Evolutionary conservation across 2,888 invertebrate species (phyloP).

Genomic region (Metallyticus violacea): DNA sequence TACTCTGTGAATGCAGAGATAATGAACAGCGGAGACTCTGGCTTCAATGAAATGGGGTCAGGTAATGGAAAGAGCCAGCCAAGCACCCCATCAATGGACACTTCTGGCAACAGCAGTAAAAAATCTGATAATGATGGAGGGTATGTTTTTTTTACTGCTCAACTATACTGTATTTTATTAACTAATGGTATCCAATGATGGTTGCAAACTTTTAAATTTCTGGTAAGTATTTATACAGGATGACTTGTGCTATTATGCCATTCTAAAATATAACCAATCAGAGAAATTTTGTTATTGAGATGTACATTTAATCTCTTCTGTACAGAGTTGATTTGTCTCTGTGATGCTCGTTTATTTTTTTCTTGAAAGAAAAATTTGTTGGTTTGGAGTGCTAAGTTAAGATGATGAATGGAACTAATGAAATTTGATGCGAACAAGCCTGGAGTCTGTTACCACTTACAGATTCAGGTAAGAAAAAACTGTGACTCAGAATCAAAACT

Average conservation of each 20-base stretch:
- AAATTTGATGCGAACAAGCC: too few species aligned
- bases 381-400: too few species aligned
- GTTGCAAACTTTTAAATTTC: background rate
- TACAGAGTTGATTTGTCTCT: too few species aligned
- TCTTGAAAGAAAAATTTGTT: too few species aligned
- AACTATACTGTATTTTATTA: background rate
- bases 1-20: conserved; percentile 29
- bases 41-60: conserved; percentile 36
- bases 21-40: conserved; percentile 35
- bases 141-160: background rate
- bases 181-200: background rate
- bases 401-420: too few species aligned
- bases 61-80: conserved; percentile 27
- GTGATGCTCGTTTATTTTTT: too few species aligned
- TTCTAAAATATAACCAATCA: background rate
- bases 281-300: too few species aligned
- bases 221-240: background rate
- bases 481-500: too few species aligned
- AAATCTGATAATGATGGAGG: conserved; percentile 26
- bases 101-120: conserved; percentile 17
- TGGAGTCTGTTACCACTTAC: too few species aligned
- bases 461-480: too few species aligned
- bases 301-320: too few species aligned
- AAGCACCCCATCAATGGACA: conserved; percentile 22
- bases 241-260: background rate